Evolutionary conservation across 2,113 vertebrate genomes (phyloP).

Genomic region (Prietella phreatophila): DNA sequence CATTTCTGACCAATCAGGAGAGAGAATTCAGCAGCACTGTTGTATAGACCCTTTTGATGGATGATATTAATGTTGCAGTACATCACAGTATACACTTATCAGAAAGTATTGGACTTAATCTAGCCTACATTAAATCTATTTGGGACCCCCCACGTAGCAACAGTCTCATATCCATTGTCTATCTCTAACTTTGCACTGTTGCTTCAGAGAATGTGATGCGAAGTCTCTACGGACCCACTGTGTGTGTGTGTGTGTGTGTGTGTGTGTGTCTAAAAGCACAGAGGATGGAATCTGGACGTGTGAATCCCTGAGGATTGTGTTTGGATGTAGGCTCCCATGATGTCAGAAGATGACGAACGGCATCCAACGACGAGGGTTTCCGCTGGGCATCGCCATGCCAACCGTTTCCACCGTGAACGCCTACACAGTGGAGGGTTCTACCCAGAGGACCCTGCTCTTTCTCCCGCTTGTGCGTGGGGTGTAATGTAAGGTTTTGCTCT

Average conservation of each 20-base stretch:
- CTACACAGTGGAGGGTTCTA: constrained; percentile 23
- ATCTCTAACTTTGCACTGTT: neutral
- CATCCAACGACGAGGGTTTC: constrained; percentile 35
- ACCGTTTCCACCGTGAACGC: constrained; percentile 32
- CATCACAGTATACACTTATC: neutral
- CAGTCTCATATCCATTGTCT: neutral
- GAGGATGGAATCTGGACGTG: neutral
- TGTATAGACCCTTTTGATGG: neutral
- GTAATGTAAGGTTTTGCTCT: neutral
- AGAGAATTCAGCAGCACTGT: no score
- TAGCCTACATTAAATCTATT: neutral
- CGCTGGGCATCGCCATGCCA: constrained; percentile 40
- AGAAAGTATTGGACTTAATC: no score
- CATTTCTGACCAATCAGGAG: no score
- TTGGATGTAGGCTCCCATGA: constrained; percentile 37
- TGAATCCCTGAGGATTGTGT: constrained; percentile 27
- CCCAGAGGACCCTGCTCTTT: constrained; percentile 4
- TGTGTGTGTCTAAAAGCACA: neutral
- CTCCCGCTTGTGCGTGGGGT: neutral
- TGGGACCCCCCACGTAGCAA: neutral
- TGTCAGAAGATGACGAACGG: constrained; percentile 40
- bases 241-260: constrained; percentile 4
- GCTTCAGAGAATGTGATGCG: neutral
- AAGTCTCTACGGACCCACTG: neutral
- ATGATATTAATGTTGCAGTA: neutral